A percentile compares a stretch with the other conserved stretches of the same genome.
These are phyloP conservation scores for Orientallactaga bullata DNA, from an alignment of 2,113 vertebrate genomes.

Conservation along the genomic window DNA sequence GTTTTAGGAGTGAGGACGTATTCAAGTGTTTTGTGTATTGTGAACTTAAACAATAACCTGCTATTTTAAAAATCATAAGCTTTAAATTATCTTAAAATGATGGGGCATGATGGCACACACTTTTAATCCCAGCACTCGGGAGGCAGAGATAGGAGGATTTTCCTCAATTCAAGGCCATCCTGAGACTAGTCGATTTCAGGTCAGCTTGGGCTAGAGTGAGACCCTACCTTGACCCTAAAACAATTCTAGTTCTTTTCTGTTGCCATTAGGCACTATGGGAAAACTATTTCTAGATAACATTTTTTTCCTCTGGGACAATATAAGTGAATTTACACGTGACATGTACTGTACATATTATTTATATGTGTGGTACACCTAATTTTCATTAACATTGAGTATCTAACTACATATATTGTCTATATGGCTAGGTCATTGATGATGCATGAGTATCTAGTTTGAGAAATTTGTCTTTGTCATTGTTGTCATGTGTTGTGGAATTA, in stretches of 20 bases:
- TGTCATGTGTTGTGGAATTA: slow-evolving; percentile 75
- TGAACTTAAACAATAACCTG: background rate
- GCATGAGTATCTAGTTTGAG: slow-evolving; percentile 59
- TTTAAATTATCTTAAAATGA: background rate
- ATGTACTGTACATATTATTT: background rate
- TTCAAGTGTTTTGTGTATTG: background rate
- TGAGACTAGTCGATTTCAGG: too few relatives aligned
- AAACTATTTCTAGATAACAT: background rate
- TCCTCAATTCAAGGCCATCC: too few relatives aligned
- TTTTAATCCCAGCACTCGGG: too few relatives aligned
- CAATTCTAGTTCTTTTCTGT: background rate
- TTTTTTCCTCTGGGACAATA: background rate
- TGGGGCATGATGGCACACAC: too few relatives aligned
- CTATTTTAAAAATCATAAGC: background rate
- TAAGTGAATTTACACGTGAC: background rate
- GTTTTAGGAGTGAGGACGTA: background rate
- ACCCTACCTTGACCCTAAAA: background rate
- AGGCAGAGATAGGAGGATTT: too few relatives aligned
- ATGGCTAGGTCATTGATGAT: background rate
- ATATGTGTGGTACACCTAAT: background rate
- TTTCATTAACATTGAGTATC: background rate
- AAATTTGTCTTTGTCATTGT: background rate
- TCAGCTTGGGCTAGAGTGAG: too few relatives aligned
- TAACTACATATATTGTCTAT: background rate
- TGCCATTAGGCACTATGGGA: background rate